A percentile compares a stretch with the other conserved stretches of the same genome.
phyloP scores from a whole-genome alignment of 2,888 invertebrate species.

The Dastarcus helophoroides region DNA sequence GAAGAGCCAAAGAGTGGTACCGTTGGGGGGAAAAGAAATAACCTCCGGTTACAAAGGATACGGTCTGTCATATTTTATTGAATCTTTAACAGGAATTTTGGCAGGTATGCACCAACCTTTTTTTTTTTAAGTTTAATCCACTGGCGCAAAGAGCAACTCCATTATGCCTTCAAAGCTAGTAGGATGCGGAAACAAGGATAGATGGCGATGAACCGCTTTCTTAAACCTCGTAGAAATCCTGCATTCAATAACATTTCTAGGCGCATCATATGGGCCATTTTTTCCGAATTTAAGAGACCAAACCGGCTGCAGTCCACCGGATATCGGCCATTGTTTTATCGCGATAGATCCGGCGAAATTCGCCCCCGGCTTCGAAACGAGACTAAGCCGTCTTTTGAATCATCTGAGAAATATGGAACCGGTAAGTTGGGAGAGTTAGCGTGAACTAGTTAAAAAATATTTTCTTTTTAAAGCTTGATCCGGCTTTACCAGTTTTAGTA shows the following conservation, averaged over 20 bases:
- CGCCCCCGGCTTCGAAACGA: not conserved
- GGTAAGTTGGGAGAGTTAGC: too few relatives aligned
- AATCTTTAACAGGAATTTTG: constrained; percentile 1
- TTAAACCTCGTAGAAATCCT: too few relatives aligned
- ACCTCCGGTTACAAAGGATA: not conserved
- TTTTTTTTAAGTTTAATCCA: too few relatives aligned
- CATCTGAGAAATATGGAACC: not conserved
- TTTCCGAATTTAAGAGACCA: constrained; percentile 1
- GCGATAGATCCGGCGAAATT: too few relatives aligned
- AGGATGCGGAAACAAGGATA: too few relatives aligned
- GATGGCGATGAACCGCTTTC: too few relatives aligned
- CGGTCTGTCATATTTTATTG: not conserved
- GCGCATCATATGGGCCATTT: not conserved
- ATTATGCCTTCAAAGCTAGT: too few relatives aligned
- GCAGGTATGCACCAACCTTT: too few relatives aligned
- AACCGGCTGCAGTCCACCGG: not conserved
- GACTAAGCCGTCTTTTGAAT: not conserved
- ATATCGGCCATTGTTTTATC: too few relatives aligned
- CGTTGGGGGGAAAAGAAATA: constrained; percentile 1
- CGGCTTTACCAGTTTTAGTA: not conserved
- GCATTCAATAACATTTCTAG: too few relatives aligned
- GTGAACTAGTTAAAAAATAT: too few relatives aligned
- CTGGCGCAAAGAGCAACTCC: too few relatives aligned
- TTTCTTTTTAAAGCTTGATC: not conserved
- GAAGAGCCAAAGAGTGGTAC: not conserved